Base-by-base conservation (phyloP, 2,113 vertebrate genomes). In the Scartelaos histophorus region DNA sequence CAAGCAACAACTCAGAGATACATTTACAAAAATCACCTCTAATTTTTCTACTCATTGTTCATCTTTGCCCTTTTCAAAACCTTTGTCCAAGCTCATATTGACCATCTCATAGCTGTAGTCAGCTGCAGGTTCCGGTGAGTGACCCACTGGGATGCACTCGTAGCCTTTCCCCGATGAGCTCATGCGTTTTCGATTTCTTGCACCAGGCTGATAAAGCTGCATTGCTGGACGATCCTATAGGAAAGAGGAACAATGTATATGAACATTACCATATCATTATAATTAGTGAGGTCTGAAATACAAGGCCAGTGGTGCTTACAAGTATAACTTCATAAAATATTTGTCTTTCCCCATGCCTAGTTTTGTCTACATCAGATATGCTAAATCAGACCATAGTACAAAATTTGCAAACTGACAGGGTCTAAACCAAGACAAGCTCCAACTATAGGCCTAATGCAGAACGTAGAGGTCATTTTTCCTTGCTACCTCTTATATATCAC, bases 141-240 rank as follows among this genome's bases (percentile, higher is more conserved):
- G 92, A 49, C 80, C 81, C 13, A 54, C 68, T 0, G 90, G 92
- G 47, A 82, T 68, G 83, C 89, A 93, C 76, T 96, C 95, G 0
- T 88, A 96, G 73, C 82, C 83, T 90, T 95, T 97, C 82, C 90
- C 94, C 25, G 92, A 85, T 19, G 92, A 93, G 67, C 91, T 95
- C 90, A 82, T 79, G 67, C 91, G 93, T 25, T 95, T 95, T 85
- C 94, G 94, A 83, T 93, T 95, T 81, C 93, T 93, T 60, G 93
- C 91, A 61, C 96, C 95, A 9, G 97, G 95, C 87, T 97, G 96
- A 82, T 97, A 96, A 5, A 97, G 85, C 94, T 98, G 96, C 95
- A 98, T 95, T 83, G 95, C 95, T 2, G 95, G 96, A 19, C 95
- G 94, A 85, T 98, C 96, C 97, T 98, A 91, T 75, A 66, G 70